phyloP scores from a whole-genome alignment of 2,888 invertebrate species.

The Phorcus lineatus region DNA sequence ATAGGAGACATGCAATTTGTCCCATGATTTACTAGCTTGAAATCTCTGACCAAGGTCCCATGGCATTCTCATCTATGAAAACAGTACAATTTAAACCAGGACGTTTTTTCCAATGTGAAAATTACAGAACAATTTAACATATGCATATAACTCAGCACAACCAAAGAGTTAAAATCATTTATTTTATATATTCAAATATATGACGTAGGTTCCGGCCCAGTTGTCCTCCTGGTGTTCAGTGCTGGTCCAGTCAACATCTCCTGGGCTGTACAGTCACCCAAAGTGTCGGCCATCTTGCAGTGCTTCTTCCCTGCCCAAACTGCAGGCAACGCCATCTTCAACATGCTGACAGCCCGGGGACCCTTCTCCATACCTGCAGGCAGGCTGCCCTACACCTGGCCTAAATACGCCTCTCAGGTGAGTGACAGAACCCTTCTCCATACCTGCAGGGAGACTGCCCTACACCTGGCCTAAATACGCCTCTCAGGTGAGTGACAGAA shows the following conservation, averaged over 20 bases:
- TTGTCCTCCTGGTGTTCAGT: conserved; percentile 62
- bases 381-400: conserved; percentile 63
- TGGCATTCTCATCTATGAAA: too few species aligned
- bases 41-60: too few species aligned
- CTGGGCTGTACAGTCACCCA: conserved; percentile 50
- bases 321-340: conserved; percentile 60
- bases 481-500: neutral
- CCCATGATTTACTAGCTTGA: too few species aligned
- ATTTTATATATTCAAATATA: too few species aligned
- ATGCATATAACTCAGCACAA: too few species aligned
- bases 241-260: conserved; percentile 69
- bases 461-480: neutral
- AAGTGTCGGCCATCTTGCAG: conserved; percentile 55
- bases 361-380: conserved; percentile 49
- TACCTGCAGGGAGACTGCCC: too few species aligned
- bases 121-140: too few species aligned
- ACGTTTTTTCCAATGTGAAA: too few species aligned
- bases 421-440: too few species aligned
- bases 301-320: conserved; percentile 70
- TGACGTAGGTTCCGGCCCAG: conserved; percentile 31
- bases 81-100: too few species aligned
- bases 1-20: too few species aligned
- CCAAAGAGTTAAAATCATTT: too few species aligned
- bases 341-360: conserved; percentile 48
- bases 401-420: neutral